These are phyloP conservation scores for Lacerta viridis DNA, from an alignment of 2,797 vertebrate species.

Conservation along the genomic window DNA sequence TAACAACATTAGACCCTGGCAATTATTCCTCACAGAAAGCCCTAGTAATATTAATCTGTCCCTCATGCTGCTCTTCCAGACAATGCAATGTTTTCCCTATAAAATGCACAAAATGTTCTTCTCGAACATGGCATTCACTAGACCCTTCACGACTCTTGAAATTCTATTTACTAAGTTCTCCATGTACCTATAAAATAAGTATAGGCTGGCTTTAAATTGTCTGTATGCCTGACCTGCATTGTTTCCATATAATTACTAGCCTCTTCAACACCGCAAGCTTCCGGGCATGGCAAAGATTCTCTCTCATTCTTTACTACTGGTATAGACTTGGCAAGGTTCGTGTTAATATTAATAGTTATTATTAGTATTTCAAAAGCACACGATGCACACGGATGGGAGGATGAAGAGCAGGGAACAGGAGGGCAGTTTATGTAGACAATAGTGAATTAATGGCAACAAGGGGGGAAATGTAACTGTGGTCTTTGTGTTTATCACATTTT, in stretches of 20 bases:
- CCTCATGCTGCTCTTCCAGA: slow-evolving; percentile 58
- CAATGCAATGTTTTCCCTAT: slow-evolving; percentile 53
- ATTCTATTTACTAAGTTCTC: slow-evolving; percentile 34
- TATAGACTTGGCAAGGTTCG: neutral
- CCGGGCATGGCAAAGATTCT: neutral
- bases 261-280: neutral
- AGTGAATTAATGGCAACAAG: neutral
- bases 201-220: slow-evolving; percentile 30
- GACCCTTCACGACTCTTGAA: slow-evolving; percentile 29
- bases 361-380: neutral
- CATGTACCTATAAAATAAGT: slow-evolving; percentile 36
- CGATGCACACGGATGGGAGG: neutral
- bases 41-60: slow-evolving; percentile 59
- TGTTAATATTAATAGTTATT: neutral
- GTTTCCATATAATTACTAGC: slow-evolving; percentile 14
- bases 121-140: slow-evolving; percentile 57
- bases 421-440: neutral
- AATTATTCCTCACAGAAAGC: slow-evolving; percentile 61
- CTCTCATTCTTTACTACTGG: neutral
- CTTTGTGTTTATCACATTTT: neutral
- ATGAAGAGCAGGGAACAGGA: neutral
- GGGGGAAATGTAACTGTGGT: neutral
- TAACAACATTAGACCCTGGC: slow-evolving; percentile 54
- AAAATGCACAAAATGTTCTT: slow-evolving; percentile 62
- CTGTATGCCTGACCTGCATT: neutral